Percentiles rank a stretch among this genome's conserved stretches.
Evolutionary conservation across 2,888 invertebrate genomes (phyloP).

Genomic region (Luffia ferchaultella): DNA sequence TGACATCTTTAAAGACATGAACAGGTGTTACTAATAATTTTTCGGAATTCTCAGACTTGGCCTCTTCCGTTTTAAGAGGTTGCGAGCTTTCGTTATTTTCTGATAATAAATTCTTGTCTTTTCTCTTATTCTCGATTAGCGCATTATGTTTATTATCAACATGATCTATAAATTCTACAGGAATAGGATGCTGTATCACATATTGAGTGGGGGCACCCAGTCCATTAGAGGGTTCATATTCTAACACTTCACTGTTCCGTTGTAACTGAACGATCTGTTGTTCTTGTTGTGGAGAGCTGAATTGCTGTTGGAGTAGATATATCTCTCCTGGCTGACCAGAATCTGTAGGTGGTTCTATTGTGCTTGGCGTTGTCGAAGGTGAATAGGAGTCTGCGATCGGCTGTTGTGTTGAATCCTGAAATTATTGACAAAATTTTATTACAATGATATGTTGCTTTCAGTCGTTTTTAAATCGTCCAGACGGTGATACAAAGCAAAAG

Average conservation of each 20-base stretch:
- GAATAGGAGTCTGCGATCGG: neutral
- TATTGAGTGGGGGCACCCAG: neutral
- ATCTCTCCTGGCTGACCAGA: constrained; percentile 28
- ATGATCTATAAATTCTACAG: neutral
- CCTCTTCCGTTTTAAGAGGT: constrained; percentile 32
- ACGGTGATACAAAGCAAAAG: too few species aligned
- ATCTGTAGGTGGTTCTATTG: neutral
- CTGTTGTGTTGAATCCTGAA: neutral
- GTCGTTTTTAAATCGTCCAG: neutral
- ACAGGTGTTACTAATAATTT: constrained; percentile 21
- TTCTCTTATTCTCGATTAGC: constrained; percentile 4
- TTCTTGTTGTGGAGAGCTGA: constrained; percentile 14
- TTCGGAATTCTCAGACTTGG: constrained; percentile 18
- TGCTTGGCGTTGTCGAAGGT: neutral
- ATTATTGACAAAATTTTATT: neutral
- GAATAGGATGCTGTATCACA: neutral
- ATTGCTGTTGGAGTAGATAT: constrained; percentile 38
- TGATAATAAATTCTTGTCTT: constrained; percentile 8
- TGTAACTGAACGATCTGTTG: neutral
- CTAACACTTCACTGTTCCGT: neutral
- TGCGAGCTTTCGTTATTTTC: constrained; percentile 16
- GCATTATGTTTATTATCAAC: constrained; percentile 4
- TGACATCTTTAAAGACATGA: constrained; percentile 47
- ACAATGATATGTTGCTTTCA: neutral
- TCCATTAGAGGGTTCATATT: neutral